phyloP scores from a whole-genome alignment of 2,888 invertebrate species.

The Euzetes globulus region DNA sequence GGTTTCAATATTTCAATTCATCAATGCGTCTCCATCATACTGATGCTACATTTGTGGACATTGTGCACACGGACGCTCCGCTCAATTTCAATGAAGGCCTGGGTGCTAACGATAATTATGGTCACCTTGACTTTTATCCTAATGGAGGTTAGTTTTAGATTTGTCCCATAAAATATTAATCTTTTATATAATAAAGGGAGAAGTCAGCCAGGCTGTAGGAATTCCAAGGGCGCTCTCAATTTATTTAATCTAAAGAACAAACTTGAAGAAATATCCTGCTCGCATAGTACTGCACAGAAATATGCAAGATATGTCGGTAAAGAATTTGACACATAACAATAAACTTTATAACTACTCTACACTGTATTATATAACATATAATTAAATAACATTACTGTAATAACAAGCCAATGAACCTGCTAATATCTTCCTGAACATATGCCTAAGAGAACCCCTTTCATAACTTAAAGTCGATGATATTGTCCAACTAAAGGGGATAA shows the following conservation, averaged over 20 bases:
- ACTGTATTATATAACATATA: too few relatives aligned
- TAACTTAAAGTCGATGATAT: too few relatives aligned
- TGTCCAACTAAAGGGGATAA: too few relatives aligned
- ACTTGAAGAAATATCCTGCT: not conserved
- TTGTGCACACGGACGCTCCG: not conserved
- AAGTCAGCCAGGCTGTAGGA: not conserved
- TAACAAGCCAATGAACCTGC: too few relatives aligned
- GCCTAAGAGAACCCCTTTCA: too few relatives aligned
- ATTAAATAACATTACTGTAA: too few relatives aligned
- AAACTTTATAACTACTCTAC: too few relatives aligned
- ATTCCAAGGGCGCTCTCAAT: not conserved
- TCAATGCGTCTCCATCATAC: not conserved
- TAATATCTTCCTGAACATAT: too few relatives aligned
- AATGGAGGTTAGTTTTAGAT: too few relatives aligned
- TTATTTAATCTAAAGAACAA: not conserved
- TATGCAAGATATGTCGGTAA: not conserved
- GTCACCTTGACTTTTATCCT: constrained; percentile 2
- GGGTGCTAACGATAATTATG: not conserved
- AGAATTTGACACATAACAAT: too few relatives aligned
- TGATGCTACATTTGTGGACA: not conserved
- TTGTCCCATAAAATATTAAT: too few relatives aligned
- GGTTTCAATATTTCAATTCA: not conserved
- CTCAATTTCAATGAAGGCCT: not conserved
- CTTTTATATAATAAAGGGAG: too few relatives aligned
- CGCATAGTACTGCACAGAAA: not conserved